phyloP scores from a whole-genome alignment of 2,888 invertebrate genomes.

The Hirudinaria manillensis region DNA sequence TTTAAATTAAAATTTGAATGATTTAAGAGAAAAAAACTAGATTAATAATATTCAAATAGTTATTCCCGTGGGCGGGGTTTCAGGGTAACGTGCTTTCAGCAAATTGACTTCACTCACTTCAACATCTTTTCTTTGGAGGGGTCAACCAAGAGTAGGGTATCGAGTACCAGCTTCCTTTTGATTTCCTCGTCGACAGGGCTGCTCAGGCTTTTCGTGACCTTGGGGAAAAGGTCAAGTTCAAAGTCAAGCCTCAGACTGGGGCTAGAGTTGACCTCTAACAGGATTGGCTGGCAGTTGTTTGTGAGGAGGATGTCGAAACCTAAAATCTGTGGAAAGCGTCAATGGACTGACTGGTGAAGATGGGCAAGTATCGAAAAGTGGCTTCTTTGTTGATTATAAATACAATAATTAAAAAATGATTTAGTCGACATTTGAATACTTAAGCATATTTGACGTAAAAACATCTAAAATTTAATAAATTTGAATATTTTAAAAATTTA shows the following conservation, averaged over 20 bases:
- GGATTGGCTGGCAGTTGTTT: constrained; percentile 53
- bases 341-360: background rate
- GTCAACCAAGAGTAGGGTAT: constrained; percentile 54
- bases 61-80: no score
- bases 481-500: background rate
- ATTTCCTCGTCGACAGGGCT: constrained; percentile 54
- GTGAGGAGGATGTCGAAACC: constrained; percentile 57
- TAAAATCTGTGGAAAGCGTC: constrained; percentile 51
- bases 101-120: no score
- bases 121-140: constrained; percentile 38
- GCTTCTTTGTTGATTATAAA: background rate
- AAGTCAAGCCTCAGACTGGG: constrained; percentile 56
- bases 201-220: constrained; percentile 45
- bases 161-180: constrained; percentile 55
- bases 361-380: background rate
- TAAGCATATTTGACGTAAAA: background rate
- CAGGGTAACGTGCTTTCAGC: no score
- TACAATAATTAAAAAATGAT: no score
- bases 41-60: background rate
- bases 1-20: background rate
- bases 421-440: no score
- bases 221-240: constrained; percentile 49
- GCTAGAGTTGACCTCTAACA: constrained; percentile 57
- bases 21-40: background rate
- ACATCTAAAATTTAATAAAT: background rate